phyloP scores from a whole-genome alignment of 2,888 invertebrate species.

The Keiferia lycopersicella region DNA sequence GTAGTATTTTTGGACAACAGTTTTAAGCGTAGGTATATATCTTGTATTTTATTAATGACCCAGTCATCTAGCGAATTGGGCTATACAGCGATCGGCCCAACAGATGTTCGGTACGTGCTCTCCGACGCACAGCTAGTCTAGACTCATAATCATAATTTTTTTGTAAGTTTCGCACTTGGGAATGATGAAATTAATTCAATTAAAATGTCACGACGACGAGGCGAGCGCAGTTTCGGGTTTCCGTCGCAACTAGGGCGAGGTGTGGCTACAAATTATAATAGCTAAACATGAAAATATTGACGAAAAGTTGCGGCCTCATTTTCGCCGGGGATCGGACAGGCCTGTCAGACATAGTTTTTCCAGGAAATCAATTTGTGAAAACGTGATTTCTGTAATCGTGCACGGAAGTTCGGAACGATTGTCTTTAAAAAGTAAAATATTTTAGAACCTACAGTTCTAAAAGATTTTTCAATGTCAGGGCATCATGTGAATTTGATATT shows the following conservation, averaged over 20 bases:
- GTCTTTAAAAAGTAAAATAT: no score
- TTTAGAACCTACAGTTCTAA: no score
- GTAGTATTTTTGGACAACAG: no score
- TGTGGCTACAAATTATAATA: constrained; percentile 15
- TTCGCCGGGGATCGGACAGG: background rate
- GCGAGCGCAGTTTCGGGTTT: background rate
- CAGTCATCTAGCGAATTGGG: no score
- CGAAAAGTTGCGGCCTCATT: background rate
- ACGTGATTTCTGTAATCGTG: no score
- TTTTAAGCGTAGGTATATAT: no score
- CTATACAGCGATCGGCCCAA: no score
- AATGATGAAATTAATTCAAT: background rate
- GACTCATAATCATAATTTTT: background rate
- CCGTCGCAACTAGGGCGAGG: background rate
- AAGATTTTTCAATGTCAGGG: no score
- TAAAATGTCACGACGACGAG: constrained; percentile 4
- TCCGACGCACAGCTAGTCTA: background rate
- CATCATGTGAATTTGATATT: no score
- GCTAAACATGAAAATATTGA: constrained; percentile 11
- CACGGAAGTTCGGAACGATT: no score
- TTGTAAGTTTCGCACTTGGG: background rate
- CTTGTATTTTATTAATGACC: no score
- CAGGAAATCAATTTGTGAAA: no score
- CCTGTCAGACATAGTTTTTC: background rate
- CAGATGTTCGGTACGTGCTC: background rate